Conservation (phyloP, 35 echinoderm and acorn worm species). For the Heliocidaris tuberculata region DNA sequence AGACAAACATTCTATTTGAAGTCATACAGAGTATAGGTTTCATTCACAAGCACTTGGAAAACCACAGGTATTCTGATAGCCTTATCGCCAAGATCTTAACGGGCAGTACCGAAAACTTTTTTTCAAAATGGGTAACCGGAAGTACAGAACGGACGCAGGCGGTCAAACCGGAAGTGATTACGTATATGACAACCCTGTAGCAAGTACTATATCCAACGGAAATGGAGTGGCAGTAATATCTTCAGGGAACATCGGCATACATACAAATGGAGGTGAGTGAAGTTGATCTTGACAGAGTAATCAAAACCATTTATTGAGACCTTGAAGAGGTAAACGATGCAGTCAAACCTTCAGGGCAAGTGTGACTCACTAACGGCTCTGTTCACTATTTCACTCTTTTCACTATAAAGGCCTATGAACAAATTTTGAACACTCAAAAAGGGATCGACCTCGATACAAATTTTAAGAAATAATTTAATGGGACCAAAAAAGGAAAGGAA, state of each 20-base stretch:
- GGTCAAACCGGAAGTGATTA: neutral
- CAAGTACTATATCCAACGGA: neutral
- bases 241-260: neutral
- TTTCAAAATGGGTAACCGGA: neutral
- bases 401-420: too few relatives aligned
- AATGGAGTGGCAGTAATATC: neutral
- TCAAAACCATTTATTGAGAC: neutral
- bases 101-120: neutral
- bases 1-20: neutral
- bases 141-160: neutral
- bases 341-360: too few relatives aligned
- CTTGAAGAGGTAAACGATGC: too few relatives aligned
- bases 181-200: neutral
- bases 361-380: too few relatives aligned
- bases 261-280: neutral
- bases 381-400: too few relatives aligned
- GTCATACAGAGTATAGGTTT: neutral
- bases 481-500: too few relatives aligned
- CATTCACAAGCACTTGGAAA: neutral
- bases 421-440: too few relatives aligned
- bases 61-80: neutral
- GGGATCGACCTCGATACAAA: too few relatives aligned
- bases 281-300: neutral
- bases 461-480: too few relatives aligned
- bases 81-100: neutral